Conservation (phyloP, 1,140 invertebrate genomes). For the Leptinotarsa lineolata region DNA sequence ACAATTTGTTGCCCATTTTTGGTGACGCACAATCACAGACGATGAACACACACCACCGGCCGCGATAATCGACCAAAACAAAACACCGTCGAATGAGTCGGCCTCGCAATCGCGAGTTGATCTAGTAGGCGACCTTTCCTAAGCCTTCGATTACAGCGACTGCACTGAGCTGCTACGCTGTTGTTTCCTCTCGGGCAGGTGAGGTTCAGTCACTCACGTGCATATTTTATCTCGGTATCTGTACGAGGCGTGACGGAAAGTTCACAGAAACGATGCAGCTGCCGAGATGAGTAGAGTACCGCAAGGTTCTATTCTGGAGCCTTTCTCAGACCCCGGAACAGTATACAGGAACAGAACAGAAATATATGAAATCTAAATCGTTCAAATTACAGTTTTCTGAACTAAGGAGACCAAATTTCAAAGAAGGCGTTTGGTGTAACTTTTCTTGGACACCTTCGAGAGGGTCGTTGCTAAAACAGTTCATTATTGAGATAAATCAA, state of each 20-base stretch:
- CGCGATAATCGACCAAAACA: conserved; percentile 16
- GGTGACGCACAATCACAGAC: conserved; percentile 22
- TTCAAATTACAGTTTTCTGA: no score
- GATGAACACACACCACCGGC: conserved; percentile 4
- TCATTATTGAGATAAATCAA: no score
- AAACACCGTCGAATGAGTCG: conserved; percentile 10
- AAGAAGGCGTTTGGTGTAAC: no score
- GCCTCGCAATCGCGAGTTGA: conserved; percentile 12
- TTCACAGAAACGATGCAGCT: neutral
- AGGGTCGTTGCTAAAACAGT: no score
- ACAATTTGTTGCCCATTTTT: conserved; percentile 35
- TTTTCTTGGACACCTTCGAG: no score
- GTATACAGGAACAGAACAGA: no score
- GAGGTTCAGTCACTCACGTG: conserved; percentile 34
- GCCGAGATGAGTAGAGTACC: neutral
- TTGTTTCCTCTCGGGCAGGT: conserved; percentile 31
- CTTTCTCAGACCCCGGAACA: no score
- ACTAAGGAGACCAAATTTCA: no score
- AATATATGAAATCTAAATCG: no score
- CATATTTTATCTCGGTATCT: neutral
- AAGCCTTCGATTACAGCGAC: conserved; percentile 14
- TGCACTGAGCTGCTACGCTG: conserved; percentile 12
- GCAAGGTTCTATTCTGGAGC: no score
- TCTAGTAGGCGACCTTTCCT: conserved; percentile 32
- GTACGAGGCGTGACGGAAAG: neutral